Percentiles rank a stretch among this genome's conserved stretches.
These are phyloP conservation scores for Papilio aristodemus DNA, from an alignment of 1,140 invertebrate species.

Conservation along the genomic window DNA sequence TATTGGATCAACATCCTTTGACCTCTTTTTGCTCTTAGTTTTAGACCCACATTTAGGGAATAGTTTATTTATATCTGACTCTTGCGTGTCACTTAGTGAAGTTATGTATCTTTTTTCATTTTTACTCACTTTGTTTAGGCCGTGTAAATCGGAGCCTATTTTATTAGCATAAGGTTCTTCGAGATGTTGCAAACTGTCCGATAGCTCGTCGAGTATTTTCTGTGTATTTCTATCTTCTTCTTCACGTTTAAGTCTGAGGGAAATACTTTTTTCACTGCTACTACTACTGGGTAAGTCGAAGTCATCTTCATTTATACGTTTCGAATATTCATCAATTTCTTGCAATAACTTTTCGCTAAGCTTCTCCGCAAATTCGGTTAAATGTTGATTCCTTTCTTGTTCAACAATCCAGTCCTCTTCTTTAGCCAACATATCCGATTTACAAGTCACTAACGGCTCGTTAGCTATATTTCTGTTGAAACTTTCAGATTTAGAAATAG, in stretches of 20 bases:
- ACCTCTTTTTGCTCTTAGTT: conserved; percentile 73
- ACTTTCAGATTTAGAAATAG: conserved; percentile 79
- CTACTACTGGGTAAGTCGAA: conserved; percentile 77
- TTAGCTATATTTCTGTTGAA: conserved; percentile 76
- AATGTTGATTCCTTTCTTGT: conserved; percentile 84
- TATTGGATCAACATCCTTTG: conserved; percentile 74
- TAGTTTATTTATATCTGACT: conserved; percentile 71
- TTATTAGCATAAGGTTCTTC: conserved; percentile 81
- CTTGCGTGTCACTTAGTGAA: conserved; percentile 66
- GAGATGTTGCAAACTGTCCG: conserved; percentile 78
- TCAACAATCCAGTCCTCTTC: conserved; percentile 80
- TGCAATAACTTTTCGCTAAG: conserved; percentile 86
- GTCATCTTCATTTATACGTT: conserved; percentile 78
- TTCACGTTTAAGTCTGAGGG: conserved; percentile 65
- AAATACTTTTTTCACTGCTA: conserved; percentile 75
- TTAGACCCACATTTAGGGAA: conserved; percentile 76
- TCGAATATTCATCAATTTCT: conserved; percentile 86
- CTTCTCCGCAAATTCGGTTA: conserved; percentile 89
- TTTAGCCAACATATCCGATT: conserved; percentile 75
- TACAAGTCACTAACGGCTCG: conserved; percentile 76
- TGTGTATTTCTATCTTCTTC: conserved; percentile 75
- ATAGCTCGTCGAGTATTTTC: conserved; percentile 72
- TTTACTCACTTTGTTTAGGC: conserved; percentile 82
- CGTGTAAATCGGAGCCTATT: conserved; percentile 80
- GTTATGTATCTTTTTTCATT: conserved; percentile 78